These are phyloP conservation scores for Oppia nitens DNA, from an alignment of 1,140 invertebrate species.

Conservation along the genomic window DNA sequence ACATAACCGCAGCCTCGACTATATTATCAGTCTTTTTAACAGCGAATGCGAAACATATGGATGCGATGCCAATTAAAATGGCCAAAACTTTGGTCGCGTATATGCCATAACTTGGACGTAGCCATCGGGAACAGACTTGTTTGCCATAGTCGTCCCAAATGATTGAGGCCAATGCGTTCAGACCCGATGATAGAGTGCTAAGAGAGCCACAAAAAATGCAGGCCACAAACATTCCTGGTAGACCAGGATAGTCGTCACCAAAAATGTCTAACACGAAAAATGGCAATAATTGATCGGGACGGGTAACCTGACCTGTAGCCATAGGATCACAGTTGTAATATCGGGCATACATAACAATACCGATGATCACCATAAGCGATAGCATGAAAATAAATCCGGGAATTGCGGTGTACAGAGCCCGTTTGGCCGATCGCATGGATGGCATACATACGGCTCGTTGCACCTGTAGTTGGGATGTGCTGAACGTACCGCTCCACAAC, in stretches of 20 bases:
- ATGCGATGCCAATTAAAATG: not conserved
- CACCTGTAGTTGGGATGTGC: conserved; percentile 67
- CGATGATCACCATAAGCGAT: conserved; percentile 29
- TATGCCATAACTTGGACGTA: not conserved
- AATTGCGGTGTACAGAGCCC: conserved; percentile 38
- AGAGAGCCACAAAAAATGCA: conserved; percentile 54
- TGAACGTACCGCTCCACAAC: conserved; percentile 54
- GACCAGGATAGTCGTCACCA: conserved; percentile 41
- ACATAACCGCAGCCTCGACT: not conserved
- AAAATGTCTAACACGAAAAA: conserved; percentile 42
- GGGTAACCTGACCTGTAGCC: conserved; percentile 32
- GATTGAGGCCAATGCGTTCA: conserved; percentile 77
- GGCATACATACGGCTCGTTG: conserved; percentile 60
- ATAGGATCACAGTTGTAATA: conserved; percentile 57
- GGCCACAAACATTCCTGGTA: conserved; percentile 74
- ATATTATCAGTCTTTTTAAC: not conserved
- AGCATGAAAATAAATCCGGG: conserved; percentile 19
- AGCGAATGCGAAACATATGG: not conserved
- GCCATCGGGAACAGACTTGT: conserved; percentile 21
- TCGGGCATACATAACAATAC: conserved; percentile 53
- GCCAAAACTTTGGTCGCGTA: not conserved
- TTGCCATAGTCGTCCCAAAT: conserved; percentile 68
- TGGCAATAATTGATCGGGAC: conserved; percentile 30
- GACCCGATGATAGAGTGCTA: conserved; percentile 74
- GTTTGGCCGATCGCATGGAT: conserved; percentile 37